Evolutionary conservation across 1,140 invertebrate genomes (phyloP).

Genomic region (Luehdorfia chinensis): DNA sequence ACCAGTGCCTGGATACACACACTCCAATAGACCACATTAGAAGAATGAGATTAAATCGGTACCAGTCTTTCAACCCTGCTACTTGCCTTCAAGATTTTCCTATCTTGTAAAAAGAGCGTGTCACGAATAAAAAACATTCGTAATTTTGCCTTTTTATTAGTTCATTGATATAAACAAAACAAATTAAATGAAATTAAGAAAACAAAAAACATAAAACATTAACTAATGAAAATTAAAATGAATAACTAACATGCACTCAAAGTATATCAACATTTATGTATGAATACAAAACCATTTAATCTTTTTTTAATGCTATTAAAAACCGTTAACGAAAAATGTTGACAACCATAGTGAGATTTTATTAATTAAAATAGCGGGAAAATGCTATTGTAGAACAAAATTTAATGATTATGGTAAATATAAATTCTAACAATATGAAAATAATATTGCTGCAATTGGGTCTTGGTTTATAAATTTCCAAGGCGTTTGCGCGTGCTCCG

Average conservation of each 20-base stretch:
- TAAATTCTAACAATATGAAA: no score
- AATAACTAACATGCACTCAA: slow-evolving; percentile 19
- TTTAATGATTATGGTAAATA: no score
- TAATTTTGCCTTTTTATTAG: slow-evolving; percentile 27
- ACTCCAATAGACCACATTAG: slow-evolving; percentile 66
- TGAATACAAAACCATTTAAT: no score
- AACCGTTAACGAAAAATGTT: no score
- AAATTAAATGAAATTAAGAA: slow-evolving; percentile 18
- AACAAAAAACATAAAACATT: slow-evolving; percentile 18
- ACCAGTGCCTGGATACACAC: slow-evolving; percentile 62
- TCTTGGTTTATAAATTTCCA: no score
- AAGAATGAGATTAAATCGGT: slow-evolving; percentile 47
- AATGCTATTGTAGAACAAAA: no score
- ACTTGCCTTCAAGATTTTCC: slow-evolving; percentile 58
- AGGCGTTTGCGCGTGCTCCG: no score
- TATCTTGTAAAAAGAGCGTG: slow-evolving; percentile 24
- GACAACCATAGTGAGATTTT: no score
- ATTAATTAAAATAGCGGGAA: no score
- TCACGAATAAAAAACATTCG: slow-evolving; percentile 29
- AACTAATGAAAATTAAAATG: slow-evolving; percentile 18
- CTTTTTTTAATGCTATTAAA: no score
- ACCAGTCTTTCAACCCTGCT: slow-evolving; percentile 58
- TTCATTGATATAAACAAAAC: slow-evolving; percentile 21
- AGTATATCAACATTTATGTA: slow-evolving; percentile 3
- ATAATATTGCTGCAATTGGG: no score